Conservation (phyloP, 2,888 invertebrate genomes). For the Drosophila borborema region DNA sequence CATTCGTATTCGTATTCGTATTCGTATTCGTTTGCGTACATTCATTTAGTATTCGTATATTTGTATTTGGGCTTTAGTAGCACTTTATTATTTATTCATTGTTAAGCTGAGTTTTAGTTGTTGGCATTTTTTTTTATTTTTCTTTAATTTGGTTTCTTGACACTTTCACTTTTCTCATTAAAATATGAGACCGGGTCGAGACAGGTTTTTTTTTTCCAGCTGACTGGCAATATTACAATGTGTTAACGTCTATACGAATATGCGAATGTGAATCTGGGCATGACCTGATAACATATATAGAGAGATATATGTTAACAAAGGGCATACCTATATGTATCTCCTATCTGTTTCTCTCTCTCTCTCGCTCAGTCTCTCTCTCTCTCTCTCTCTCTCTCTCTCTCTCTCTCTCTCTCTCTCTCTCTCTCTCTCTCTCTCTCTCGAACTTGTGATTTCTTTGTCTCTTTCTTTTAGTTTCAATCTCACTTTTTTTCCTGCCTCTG, state of each 20-base stretch:
- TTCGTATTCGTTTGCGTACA: not conserved
- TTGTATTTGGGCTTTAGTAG: conserved; percentile 55
- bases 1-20: not conserved
- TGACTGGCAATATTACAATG: conserved; percentile 49
- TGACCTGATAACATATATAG: conserved; percentile 43
- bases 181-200: conserved; percentile 72
- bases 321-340: not conserved
- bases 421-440: not conserved
- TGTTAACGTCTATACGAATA: conserved; percentile 11
- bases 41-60: conserved; percentile 20
- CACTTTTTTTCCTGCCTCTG: not conserved
- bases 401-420: not conserved
- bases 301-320: not conserved
- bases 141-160: conserved; percentile 63
- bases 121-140: conserved; percentile 13
- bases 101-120: conserved; percentile 48
- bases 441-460: not conserved
- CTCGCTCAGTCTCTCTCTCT: not conserved
- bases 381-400: not conserved
- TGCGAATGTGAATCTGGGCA: conserved; percentile 11
- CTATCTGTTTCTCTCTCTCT: not conserved
- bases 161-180: conserved; percentile 80
- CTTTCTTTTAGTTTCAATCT: not conserved
- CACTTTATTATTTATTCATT: conserved; percentile 72
- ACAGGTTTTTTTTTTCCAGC: conserved; percentile 50